Evolutionary conservation across 2,113 vertebrate genomes (phyloP), one percentile per base, ranked within the genome.

Genomic region (Condylura cristata): DNA sequence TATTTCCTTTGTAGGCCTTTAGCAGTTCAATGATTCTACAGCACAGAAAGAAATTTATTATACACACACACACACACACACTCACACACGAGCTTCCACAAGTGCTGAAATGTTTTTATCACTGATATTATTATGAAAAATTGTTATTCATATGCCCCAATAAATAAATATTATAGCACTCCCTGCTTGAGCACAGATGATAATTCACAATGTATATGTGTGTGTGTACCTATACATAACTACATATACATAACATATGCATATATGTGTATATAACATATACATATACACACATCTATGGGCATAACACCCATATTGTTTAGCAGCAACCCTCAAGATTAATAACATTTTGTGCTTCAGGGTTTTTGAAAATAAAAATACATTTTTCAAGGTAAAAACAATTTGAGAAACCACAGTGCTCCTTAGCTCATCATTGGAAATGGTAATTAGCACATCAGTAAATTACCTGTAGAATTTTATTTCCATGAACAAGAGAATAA

Each of bases 401-500:
- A 91, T 95, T 88, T 92, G 92, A 96, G n/a, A 94, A 92, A 75
- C 78, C 86, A 72, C 81, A 82, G 78, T 92, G 41, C 89, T 91
- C 82, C 74, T 86, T 60, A 89, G 74, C 41, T 95, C 65, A 75
- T 95, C 34, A n/a, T 6, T 86, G 74, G 89, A 96, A 96, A 95
- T 84, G 37, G 18, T 66, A 96, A 96, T 96, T 97, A 97, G 83
- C 63, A 91, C 89, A 91, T 95, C 91, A 95, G 86, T 87, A 95
- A 94, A 93, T 96, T 95, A 89, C 70, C 83, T 96, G 86, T 41
- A 95, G 74, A 96, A 94, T 94, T 95, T 93, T 88, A 92, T 94
- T 96, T 96, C 78, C 61, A 81, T 74, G 61, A 89, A 89, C 80
- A 68, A 90, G 80, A 95, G 95, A 90, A 97, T 95, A 95, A 92